Percentiles rank a stretch among this genome's conserved stretches.
These are phyloP conservation scores for Percopsis omiscomaycus DNA, from an alignment of 2,797 vertebrate genomes.

Conservation along the genomic window DNA sequence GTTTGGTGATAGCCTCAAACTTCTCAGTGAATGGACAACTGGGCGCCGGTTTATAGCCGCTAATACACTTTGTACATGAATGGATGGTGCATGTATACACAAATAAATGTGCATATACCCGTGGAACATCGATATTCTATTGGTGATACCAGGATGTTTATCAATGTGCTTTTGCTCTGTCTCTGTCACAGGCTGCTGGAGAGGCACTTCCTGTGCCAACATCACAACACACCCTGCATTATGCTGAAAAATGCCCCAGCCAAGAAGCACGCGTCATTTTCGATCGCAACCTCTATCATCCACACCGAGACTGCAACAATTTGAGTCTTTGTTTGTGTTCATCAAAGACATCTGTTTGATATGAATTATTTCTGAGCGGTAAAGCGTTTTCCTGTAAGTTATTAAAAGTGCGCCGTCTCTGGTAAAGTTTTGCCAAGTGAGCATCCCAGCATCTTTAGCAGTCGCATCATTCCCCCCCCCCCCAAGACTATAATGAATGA, in stretches of 20 bases:
- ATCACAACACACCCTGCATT: slow-evolving; percentile 37
- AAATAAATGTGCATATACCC: no score
- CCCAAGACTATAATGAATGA: slow-evolving; percentile 53
- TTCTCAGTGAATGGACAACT: slow-evolving; percentile 27
- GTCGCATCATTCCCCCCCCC: slow-evolving; percentile 35
- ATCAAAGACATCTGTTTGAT: slow-evolving; percentile 44
- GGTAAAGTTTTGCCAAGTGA: slow-evolving; percentile 35
- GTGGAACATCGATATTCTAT: slow-evolving; percentile 44
- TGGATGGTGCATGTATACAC: no score
- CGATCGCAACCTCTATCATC: slow-evolving; percentile 21
- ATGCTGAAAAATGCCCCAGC: slow-evolving; percentile 3
- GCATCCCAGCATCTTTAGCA: slow-evolving; percentile 33
- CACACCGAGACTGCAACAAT: slow-evolving; percentile 20
- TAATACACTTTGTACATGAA: not conserved
- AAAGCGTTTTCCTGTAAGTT: slow-evolving; percentile 3
- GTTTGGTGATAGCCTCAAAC: slow-evolving; percentile 44
- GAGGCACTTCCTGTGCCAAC: slow-evolving; percentile 50
- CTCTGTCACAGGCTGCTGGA: slow-evolving; percentile 30
- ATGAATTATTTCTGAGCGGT: slow-evolving; percentile 34
- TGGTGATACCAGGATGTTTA: slow-evolving; percentile 17
- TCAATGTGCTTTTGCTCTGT: slow-evolving; percentile 40
- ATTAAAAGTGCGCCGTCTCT: slow-evolving; percentile 27
- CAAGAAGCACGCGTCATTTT: slow-evolving; percentile 23
- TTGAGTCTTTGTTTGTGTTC: slow-evolving; percentile 45
- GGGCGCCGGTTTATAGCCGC: slow-evolving; percentile 44